Base-by-base conservation (phyloP, 2,113 vertebrate genomes). In the Labeo catla region DNA sequence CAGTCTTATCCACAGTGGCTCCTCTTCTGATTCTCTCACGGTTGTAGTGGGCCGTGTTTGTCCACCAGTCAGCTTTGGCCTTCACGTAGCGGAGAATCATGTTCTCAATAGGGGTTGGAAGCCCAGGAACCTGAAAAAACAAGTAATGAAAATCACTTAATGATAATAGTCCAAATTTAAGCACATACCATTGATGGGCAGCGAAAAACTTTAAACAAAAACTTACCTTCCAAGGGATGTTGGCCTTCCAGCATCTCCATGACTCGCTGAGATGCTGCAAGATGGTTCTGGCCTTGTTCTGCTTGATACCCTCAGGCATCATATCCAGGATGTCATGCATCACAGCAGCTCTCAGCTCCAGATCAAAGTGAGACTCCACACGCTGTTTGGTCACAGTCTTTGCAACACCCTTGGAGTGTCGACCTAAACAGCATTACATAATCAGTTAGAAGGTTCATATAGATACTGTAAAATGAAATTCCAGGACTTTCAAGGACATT, bases 51-150 rank as follows among this genome's bases (percentile, higher is more conserved):
- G 98, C 98, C 0, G 98, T 99, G 86, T 99, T 99, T 87, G 98
- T 99, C 98, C 98, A 99, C 98, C 98, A 99, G 93, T 99, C 98
- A 52, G 98, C 98, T 93, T 99, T 99, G 72, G 98, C 98, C 90
- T 99, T 99, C 91, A 99, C 98, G 0, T 99, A 99, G 36, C 98
- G 96, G 92, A 99, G 93, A 92, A 99, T 99, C 98, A 99, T 99
- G 94, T 99, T 99, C 91, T 99, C 98, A 83, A 99, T 99, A 47
- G 98, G 98, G 21, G 98, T 99, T 54, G 98, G 98, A 65, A 99
- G 94, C 2, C 98, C 98, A 0, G 98, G 98, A 23, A 99, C 98
- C 98, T 99, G 87, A 10, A 79, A 52, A 84, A 12, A 72, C 2
- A 57, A 50, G 1, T 9, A 74, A 84, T 6, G n/a, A 21, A 59